A percentile compares a stretch with the other conserved stretches of the same genome.
These are phyloP conservation scores for Philonicus albiceps DNA, from an alignment of 2,888 invertebrate genomes.

Conservation along the genomic window DNA sequence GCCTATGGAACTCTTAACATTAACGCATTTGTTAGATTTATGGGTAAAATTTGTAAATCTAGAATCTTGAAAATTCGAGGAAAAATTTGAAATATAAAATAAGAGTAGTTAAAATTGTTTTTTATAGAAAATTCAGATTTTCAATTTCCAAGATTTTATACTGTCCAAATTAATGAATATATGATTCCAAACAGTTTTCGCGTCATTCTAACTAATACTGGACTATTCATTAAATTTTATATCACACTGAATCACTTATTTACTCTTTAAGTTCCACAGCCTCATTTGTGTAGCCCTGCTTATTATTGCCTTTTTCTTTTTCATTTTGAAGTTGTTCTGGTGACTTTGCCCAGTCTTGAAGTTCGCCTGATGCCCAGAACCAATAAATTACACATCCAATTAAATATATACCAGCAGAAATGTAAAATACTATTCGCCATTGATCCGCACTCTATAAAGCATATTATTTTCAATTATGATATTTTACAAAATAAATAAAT, in stretches of 20 bases:
- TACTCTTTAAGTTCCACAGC: slow-evolving; percentile 61
- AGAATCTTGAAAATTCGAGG: too few species aligned
- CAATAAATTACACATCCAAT: slow-evolving; percentile 87
- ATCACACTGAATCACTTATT: background rate
- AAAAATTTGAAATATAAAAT: background rate
- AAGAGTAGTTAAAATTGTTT: background rate
- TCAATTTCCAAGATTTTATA: background rate
- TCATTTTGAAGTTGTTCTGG: slow-evolving; percentile 60
- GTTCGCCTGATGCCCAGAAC: slow-evolving; percentile 79
- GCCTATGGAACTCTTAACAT: too few species aligned
- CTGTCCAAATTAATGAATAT: background rate
- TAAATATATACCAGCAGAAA: slow-evolving; percentile 82
- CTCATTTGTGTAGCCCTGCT: slow-evolving; percentile 57
- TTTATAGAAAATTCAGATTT: background rate
- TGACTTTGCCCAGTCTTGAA: slow-evolving; percentile 79
- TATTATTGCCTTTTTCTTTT: slow-evolving; percentile 63
- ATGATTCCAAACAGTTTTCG: background rate
- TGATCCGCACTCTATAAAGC: slow-evolving; percentile 73
- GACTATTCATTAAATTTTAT: background rate
- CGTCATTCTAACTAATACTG: slow-evolving; percentile 16
- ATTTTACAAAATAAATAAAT: background rate
- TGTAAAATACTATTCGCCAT: slow-evolving; percentile 88
- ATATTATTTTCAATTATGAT: slow-evolving; percentile 45
- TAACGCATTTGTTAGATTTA: background rate
- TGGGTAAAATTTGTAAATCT: background rate